A percentile compares a stretch with the other conserved stretches of the same genome.
Evolutionary conservation across 2,113 vertebrate species (phyloP).

Genomic region (Pachypanchax playfairii): DNA sequence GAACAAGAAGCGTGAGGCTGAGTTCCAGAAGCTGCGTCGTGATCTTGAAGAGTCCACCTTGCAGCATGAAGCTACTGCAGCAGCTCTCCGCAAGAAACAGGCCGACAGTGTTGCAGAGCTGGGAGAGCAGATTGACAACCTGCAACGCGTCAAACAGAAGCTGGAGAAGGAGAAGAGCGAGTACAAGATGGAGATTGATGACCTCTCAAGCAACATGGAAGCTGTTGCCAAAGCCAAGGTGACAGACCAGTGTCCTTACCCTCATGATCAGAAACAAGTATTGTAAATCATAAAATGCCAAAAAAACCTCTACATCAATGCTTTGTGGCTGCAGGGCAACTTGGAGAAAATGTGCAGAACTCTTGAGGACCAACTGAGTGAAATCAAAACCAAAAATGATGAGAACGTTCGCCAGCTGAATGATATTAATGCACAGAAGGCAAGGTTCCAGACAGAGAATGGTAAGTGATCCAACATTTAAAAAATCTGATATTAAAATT

Average conservation of each 20-base stretch:
- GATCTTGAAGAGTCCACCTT: conserved; percentile 78
- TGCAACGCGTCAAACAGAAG: conserved; percentile 72
- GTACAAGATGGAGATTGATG: conserved; percentile 74
- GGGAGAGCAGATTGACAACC: conserved; percentile 72
- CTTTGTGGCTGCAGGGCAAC: conserved; percentile 75
- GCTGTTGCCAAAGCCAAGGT: conserved; percentile 81
- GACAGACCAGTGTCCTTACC: not conserved
- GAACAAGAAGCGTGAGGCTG: conserved; percentile 73
- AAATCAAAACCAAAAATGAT: conserved; percentile 80
- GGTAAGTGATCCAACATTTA: conserved; percentile 31
- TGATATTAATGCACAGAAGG: conserved; percentile 55
- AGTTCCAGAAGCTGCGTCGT: conserved; percentile 72
- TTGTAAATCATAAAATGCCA: not conserved
- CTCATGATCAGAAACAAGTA: not conserved
- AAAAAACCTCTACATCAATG: not conserved
- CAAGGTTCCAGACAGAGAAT: conserved; percentile 69
- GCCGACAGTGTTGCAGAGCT: conserved; percentile 71
- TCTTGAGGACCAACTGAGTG: conserved; percentile 90
- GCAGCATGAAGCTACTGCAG: conserved; percentile 71
- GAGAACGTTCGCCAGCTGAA: conserved; percentile 71
- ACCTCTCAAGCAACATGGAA: conserved; percentile 72
- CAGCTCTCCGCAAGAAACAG: conserved; percentile 74
- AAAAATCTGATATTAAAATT: not conserved
- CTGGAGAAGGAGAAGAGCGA: conserved; percentile 74
- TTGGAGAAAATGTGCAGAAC: conserved; percentile 89